Conservation (phyloP, 2,888 invertebrate genomes). For the Siphonodentalium dalli region DNA sequence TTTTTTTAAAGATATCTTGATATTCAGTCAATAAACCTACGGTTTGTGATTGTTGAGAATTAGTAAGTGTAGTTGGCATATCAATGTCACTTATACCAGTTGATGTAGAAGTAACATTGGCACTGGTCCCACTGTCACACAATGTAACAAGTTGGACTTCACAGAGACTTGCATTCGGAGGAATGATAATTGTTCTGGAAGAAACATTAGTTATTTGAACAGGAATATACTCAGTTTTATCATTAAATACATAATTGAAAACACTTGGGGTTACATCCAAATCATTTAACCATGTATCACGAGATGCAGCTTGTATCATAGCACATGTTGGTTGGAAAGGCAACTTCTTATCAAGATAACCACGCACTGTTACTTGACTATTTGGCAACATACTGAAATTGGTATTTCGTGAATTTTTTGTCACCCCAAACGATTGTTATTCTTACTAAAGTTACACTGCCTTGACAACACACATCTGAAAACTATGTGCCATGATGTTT, state of each 20-base stretch:
- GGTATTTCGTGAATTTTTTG: not conserved
- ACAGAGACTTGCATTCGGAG: conserved; percentile 3
- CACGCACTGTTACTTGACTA: not conserved
- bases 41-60: no score
- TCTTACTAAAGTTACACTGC: not conserved
- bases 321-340: not conserved
- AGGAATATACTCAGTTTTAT: not conserved
- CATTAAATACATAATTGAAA: not conserved
- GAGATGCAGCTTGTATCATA: not conserved
- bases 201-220: not conserved
- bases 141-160: conserved; percentile 2
- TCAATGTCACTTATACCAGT: no score
- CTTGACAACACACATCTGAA: not conserved
- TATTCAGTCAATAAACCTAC: not conserved
- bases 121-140: no score
- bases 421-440: not conserved
- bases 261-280: conserved; percentile 3
- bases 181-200: conserved; percentile 1
- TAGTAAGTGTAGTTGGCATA: no score
- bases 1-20: not conserved
- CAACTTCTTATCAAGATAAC: conserved; percentile 2
- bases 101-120: no score
- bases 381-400: conserved; percentile 4
- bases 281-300: not conserved
- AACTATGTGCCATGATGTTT: conserved; percentile 1